Evolutionary conservation across 2,113 vertebrate species (phyloP).

Genomic region (Macrotis lagotis): DNA sequence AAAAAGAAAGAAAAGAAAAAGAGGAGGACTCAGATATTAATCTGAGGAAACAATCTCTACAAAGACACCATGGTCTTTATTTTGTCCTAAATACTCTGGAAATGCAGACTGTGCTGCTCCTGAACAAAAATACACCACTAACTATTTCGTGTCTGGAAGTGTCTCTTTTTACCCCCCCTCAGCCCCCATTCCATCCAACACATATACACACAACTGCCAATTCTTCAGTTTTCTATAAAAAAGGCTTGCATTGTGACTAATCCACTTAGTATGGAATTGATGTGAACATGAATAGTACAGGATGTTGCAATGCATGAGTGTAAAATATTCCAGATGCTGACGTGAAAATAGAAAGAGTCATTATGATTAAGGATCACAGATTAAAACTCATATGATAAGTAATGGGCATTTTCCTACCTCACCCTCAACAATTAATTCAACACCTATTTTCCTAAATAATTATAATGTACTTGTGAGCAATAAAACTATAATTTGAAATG

Average conservation of each 20-base stretch:
- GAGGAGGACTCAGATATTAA: not conserved
- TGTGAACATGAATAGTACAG: not conserved
- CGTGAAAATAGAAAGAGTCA: too few species aligned
- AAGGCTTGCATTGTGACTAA: not conserved
- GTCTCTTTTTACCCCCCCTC: too few species aligned
- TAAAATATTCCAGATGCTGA: not conserved
- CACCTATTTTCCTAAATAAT: not conserved
- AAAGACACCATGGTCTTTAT: not conserved
- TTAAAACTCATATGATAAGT: too few species aligned
- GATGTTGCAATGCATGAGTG: not conserved
- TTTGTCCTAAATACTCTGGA: not conserved
- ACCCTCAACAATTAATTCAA: not conserved
- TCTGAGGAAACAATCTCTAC: not conserved
- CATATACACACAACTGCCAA: not conserved
- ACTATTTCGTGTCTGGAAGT: not conserved
- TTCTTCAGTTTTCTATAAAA: not conserved
- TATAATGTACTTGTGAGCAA: not conserved
- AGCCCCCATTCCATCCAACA: not conserved
- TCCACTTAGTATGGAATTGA: not conserved
- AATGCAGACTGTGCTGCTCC: accelerated
- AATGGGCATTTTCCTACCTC: not conserved
- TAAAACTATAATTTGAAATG: not conserved
- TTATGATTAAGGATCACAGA: too few species aligned
- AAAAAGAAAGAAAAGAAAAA: conserved; percentile 2
- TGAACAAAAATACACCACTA: not conserved